These are phyloP conservation scores for Octopus bimaculoides DNA, from an alignment of 1,140 invertebrate genomes.

Conservation along the genomic window DNA sequence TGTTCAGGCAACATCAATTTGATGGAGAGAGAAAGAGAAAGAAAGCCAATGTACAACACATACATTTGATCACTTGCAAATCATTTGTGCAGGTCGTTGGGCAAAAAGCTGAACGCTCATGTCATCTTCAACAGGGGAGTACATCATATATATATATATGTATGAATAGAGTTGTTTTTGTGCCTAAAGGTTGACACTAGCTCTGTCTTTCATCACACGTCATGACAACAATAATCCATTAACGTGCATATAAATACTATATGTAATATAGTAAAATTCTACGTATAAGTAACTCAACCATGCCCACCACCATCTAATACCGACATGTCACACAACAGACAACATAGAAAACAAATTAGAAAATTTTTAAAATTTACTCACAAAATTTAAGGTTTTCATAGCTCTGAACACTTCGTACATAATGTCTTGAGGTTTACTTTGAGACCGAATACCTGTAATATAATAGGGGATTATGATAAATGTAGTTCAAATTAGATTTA, in stretches of 20 bases:
- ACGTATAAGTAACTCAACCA: not conserved
- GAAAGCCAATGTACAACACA: too few species aligned
- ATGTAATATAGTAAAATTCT: not conserved
- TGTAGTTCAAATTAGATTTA: not conserved
- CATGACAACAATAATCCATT: not conserved
- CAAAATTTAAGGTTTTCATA: slow-evolving; percentile 96
- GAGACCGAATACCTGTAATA: slow-evolving; percentile 84
- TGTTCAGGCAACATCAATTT: too few species aligned
- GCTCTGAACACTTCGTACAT: slow-evolving; percentile 99
- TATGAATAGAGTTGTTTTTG: not conserved
- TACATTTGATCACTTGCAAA: too few species aligned
- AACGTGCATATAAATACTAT: not conserved
- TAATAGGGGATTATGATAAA: slow-evolving; percentile 12
- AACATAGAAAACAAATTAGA: slow-evolving; percentile 13
- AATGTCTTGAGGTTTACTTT: slow-evolving; percentile 98
- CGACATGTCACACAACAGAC: not conserved
- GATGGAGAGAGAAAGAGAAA: too few species aligned
- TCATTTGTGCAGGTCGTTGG: too few species aligned
- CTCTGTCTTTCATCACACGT: not conserved
- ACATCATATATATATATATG: not conserved
- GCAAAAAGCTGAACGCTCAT: too few species aligned
- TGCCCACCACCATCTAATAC: not conserved
- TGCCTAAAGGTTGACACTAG: not conserved
- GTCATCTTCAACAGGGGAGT: not conserved
- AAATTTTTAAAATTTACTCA: slow-evolving; percentile 57